phyloP scores from a whole-genome alignment of 2,888 invertebrate genomes.

The Mechanitis messenoides region DNA sequence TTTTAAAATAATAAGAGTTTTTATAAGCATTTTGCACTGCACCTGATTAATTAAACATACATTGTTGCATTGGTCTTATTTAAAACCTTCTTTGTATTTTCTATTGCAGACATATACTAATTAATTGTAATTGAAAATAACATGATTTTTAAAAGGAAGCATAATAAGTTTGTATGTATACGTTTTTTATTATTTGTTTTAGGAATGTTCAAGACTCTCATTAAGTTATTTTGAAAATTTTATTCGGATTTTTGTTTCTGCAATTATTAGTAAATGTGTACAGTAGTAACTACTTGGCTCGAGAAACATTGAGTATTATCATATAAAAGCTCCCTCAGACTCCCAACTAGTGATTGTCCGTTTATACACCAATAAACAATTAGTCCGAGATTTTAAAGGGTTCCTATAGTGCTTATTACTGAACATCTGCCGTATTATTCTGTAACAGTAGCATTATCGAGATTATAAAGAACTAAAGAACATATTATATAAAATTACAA shows the following conservation, averaged over 20 bases:
- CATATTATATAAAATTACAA: neutral
- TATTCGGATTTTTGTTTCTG: too few relatives aligned
- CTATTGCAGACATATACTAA: too few relatives aligned
- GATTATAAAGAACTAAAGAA: slow-evolving; percentile 1
- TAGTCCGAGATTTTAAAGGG: neutral
- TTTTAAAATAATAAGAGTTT: too few relatives aligned
- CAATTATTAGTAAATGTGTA: too few relatives aligned
- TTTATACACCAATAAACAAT: neutral
- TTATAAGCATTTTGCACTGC: too few relatives aligned
- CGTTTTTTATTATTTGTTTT: neutral
- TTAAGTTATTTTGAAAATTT: too few relatives aligned
- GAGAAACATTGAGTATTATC: neutral
- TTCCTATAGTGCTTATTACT: neutral
- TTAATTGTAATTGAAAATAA: too few relatives aligned
- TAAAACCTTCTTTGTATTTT: too few relatives aligned
- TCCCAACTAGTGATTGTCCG: neutral
- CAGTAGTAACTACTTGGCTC: neutral
- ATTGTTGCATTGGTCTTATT: too few relatives aligned
- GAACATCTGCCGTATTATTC: slow-evolving; percentile 3
- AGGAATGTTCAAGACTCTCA: neutral
- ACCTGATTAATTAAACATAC: too few relatives aligned
- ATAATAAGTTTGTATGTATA: too few relatives aligned
- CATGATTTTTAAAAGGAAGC: too few relatives aligned
- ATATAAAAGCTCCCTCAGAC: neutral
- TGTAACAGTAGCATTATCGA: neutral